Conservation (phyloP, 2,113 vertebrate species). For the Ceuthmochares aereus region DNA sequence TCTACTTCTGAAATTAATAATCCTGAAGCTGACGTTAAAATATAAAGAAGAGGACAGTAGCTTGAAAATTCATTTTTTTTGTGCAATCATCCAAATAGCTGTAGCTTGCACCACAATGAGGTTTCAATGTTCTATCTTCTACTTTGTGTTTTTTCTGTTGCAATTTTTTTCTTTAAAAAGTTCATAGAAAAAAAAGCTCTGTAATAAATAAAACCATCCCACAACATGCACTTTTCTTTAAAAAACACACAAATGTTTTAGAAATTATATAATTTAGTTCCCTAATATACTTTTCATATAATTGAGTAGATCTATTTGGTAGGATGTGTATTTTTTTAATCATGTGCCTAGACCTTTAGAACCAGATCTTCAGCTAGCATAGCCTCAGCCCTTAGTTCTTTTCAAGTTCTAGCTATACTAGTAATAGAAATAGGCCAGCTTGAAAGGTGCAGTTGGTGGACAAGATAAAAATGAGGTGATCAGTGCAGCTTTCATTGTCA, state of each 20-base stretch:
- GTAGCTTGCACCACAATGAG: not conserved
- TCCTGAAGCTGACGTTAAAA: conserved; percentile 17
- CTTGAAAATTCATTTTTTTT: conserved; percentile 25
- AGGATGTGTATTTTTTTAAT: not conserved
- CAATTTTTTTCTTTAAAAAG: not conserved
- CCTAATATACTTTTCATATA: not conserved
- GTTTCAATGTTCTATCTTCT: not conserved
- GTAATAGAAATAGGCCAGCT: not conserved
- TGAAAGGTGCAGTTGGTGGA: not conserved
- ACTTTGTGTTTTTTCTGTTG: not conserved
- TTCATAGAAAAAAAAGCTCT: not conserved
- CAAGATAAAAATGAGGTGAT: not conserved
- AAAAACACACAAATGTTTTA: not conserved
- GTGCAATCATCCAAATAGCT: not conserved
- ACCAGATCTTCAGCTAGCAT: not conserved
- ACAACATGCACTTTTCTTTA: not conserved
- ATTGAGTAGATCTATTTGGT: not conserved
- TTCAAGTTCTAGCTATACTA: not conserved
- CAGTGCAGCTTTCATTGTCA: not conserved
- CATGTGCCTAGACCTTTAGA: not conserved
- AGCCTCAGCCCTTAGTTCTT: not conserved
- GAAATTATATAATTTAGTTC: not conserved
- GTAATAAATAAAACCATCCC: not conserved
- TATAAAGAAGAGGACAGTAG: conserved; percentile 16
- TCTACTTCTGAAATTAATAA: conserved; percentile 32